Conservation (phyloP, 2,113 vertebrate genomes). For the Hyperopisus bebe region DNA sequence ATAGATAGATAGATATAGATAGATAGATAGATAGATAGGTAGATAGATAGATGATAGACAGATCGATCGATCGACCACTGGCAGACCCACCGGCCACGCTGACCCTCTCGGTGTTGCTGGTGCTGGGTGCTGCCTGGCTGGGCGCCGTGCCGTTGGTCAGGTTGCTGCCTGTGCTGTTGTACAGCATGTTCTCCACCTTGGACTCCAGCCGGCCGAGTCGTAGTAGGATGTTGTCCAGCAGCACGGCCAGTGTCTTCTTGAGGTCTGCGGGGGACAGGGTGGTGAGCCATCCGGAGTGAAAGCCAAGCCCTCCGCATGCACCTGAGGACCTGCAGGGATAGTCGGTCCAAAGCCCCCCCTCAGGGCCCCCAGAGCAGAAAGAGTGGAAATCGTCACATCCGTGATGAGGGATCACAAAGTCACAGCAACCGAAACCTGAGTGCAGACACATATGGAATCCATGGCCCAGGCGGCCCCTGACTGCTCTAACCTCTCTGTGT, state of each 20-base stretch:
- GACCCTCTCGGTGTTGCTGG: slow-evolving; percentile 77
- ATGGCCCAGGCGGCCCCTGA: background rate
- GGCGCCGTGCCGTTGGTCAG: slow-evolving; percentile 80
- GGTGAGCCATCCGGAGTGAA: background rate
- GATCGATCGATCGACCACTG: background rate
- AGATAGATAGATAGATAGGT: background rate
- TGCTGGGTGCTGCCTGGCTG: slow-evolving; percentile 66
- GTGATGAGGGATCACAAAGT: background rate
- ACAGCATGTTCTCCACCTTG: slow-evolving; percentile 87
- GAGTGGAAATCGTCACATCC: background rate
- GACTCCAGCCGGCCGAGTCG: slow-evolving; percentile 90
- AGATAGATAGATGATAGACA: background rate
- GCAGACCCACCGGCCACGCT: slow-evolving; percentile 82
- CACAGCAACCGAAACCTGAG: background rate
- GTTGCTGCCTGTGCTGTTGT: slow-evolving; percentile 83
- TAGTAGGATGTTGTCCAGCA: slow-evolving; percentile 94
- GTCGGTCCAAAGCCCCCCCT: background rate
- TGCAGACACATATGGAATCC: background rate
- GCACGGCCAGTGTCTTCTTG: slow-evolving; percentile 94
- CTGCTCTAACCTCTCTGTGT: background rate
- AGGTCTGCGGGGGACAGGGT: slow-evolving; percentile 64
- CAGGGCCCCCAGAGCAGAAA: background rate
- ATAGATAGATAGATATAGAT: background rate
- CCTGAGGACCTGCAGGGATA: background rate
- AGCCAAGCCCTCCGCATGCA: background rate